Evolutionary conservation across 2,113 vertebrate genomes (phyloP).

Genomic region (Oxyura jamaicensis): DNA sequence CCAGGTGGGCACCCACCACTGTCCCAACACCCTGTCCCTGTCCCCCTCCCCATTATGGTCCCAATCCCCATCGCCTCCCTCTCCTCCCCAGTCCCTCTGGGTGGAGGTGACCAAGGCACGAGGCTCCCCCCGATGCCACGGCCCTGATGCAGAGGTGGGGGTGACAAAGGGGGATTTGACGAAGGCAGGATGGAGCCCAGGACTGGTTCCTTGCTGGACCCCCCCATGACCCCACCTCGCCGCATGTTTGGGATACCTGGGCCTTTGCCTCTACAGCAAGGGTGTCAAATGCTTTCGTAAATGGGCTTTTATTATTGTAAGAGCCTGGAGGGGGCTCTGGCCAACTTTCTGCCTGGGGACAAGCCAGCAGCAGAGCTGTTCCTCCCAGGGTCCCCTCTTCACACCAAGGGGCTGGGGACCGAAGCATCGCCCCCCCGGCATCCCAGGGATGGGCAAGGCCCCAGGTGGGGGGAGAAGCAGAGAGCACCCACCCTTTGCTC

Average conservation of each 20-base stretch:
- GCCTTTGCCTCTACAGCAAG: neutral
- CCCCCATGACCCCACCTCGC: neutral
- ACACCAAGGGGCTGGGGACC: accelerated
- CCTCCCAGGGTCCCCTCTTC: neutral
- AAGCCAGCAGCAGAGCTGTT: constrained; percentile 9
- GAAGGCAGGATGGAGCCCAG: neutral
- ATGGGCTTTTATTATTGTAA: constrained; percentile 49
- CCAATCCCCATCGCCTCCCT: too few species aligned
- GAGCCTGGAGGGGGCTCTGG: constrained; percentile 30
- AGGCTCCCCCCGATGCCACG: neutral
- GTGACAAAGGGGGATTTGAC: neutral
- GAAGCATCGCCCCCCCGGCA: accelerated
- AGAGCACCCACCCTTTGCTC: neutral
- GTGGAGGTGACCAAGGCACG: neutral
- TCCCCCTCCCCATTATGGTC: neutral
- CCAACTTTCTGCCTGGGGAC: constrained; percentile 50
- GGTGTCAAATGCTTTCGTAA: constrained; percentile 51
- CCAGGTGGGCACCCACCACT: accelerated
- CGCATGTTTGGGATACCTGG: constrained; percentile 64
- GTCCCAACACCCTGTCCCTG: too few species aligned
- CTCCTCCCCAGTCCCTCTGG: neutral
- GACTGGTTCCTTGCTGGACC: neutral
- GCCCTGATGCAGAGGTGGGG: neutral
- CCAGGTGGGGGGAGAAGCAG: accelerated
- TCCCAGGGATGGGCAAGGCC: neutral